phyloP scores from a whole-genome alignment of 2,797 vertebrate species.

The Siniperca undulata region DNA sequence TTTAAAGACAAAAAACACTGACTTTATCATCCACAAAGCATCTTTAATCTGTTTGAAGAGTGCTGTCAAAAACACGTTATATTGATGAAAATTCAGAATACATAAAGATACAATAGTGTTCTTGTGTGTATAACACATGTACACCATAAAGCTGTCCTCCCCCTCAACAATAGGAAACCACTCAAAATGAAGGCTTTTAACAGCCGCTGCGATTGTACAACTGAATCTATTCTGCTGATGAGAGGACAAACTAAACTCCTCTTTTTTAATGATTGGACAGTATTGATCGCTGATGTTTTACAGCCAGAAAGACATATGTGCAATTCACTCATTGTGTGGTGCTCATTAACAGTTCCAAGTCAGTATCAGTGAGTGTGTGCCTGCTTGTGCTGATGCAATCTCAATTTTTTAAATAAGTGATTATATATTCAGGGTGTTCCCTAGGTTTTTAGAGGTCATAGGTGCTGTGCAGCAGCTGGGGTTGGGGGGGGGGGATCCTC shows the following conservation, averaged over 20 bases:
- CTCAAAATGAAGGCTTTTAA: constrained; percentile 34
- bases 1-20: neutral
- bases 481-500: too few species aligned
- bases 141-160: constrained; percentile 29
- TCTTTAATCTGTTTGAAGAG: neutral
- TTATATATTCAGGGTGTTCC: neutral
- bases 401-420: neutral
- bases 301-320: constrained; percentile 39
- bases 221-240: constrained; percentile 48
- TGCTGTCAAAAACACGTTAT: neutral
- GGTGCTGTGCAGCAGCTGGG: too few species aligned
- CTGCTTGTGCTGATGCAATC: neutral
- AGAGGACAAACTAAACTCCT: constrained; percentile 43
- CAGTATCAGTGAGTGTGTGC: neutral
- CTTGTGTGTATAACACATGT: constrained; percentile 1
- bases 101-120: neutral
- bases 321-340: constrained; percentile 20
- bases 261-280: constrained; percentile 33
- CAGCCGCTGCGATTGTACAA: neutral
- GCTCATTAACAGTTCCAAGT: constrained; percentile 29
- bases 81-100: neutral
- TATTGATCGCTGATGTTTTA: constrained; percentile 61
- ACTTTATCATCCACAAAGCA: neutral
- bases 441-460: too few species aligned
- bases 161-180: neutral